Conservation (phyloP, 2,113 vertebrate genomes). For the Opisthocomus hoazin region DNA sequence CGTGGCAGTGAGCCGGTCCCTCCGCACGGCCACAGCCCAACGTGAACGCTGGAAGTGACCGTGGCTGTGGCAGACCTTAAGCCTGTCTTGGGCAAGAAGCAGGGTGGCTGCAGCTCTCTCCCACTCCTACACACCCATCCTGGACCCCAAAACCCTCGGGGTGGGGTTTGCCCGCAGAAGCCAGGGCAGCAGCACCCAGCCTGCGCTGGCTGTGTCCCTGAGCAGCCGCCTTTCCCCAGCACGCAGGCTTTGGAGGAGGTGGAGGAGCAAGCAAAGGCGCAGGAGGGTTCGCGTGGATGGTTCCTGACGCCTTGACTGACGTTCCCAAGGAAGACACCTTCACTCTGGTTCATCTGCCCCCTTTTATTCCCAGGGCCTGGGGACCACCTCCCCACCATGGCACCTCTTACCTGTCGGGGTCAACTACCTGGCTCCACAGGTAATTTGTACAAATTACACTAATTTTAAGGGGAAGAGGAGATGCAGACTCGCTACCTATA, state of each 20-base stretch:
- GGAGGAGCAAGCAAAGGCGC: neutral
- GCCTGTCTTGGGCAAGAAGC: neutral
- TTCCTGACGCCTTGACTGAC: neutral
- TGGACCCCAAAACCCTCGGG: neutral
- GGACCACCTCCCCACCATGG: neutral
- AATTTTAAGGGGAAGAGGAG: neutral
- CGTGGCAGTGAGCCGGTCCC: neutral
- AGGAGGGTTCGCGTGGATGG: rapidly evolving
- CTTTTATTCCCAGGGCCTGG: neutral
- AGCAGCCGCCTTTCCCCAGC: neutral
- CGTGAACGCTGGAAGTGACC: neutral
- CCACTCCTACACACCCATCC: neutral
- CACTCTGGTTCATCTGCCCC: neutral
- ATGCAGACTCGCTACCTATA: neutral
- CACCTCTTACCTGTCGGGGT: neutral
- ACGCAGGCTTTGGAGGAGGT: neutral
- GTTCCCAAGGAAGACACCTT: neutral
- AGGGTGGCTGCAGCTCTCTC: neutral
- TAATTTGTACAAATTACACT: neutral
- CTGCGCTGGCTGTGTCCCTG: rapidly evolving
- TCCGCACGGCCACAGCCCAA: neutral
- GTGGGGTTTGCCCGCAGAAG: neutral
- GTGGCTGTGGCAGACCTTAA: rapidly evolving
- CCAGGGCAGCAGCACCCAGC: neutral
- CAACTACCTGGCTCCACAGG: neutral